Conservation (phyloP, 2,113 vertebrate species). For the Scortum barcoo region DNA sequence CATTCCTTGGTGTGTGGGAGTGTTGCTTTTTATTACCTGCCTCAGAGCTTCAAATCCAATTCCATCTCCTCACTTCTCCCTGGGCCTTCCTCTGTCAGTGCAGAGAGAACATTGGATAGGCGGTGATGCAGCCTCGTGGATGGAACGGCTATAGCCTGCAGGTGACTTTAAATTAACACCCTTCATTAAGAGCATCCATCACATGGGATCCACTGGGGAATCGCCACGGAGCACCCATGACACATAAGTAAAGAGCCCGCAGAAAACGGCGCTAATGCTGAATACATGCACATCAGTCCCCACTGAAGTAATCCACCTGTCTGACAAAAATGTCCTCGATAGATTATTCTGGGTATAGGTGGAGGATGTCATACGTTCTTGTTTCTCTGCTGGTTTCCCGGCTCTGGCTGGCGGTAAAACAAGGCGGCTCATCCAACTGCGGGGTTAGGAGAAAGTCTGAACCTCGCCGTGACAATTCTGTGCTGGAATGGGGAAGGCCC, state of each 20-base stretch:
- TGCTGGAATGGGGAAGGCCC: slow-evolving; percentile 54
- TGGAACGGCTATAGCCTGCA: slow-evolving; percentile 74
- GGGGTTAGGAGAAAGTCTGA: slow-evolving; percentile 37
- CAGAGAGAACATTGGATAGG: slow-evolving; percentile 75
- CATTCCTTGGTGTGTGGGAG: slow-evolving; percentile 85
- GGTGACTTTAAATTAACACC: slow-evolving; percentile 83
- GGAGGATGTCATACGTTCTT: slow-evolving; percentile 25
- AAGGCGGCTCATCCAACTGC: slow-evolving; percentile 16
- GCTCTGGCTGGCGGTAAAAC: slow-evolving; percentile 37
- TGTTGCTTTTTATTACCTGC: slow-evolving; percentile 86
- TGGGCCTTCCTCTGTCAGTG: slow-evolving; percentile 76
- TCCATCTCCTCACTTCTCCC: slow-evolving; percentile 80
- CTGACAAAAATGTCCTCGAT: slow-evolving; percentile 32
- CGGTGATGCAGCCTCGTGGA: slow-evolving; percentile 65
- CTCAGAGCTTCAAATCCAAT: slow-evolving; percentile 86
- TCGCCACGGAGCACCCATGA: slow-evolving; percentile 50
- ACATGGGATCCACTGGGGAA: slow-evolving; percentile 68
- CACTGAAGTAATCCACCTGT: slow-evolving; percentile 50
- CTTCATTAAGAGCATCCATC: slow-evolving; percentile 82
- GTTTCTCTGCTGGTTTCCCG: slow-evolving; percentile 21
- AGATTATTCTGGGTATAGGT: slow-evolving; percentile 46
- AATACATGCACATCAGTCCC: slow-evolving; percentile 48
- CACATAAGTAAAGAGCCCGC: slow-evolving; percentile 45
- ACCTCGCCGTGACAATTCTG: slow-evolving; percentile 45
- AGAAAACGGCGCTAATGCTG: slow-evolving; percentile 53